Evolutionary conservation across 2,888 invertebrate genomes (phyloP).

Genomic region (Thysanoteuthis rhombus): DNA sequence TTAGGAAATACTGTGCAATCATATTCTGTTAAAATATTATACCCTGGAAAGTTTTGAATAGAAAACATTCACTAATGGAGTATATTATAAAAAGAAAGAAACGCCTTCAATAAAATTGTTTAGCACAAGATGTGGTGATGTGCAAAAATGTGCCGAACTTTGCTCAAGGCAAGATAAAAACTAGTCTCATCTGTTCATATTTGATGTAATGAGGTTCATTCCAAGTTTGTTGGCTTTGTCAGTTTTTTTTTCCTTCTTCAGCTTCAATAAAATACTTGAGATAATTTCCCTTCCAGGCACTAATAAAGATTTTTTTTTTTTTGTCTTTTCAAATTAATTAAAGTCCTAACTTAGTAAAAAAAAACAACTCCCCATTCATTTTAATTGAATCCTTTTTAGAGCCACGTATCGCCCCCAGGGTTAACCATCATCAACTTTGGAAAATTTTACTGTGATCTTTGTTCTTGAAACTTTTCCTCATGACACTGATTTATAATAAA

Average conservation of each 20-base stretch:
- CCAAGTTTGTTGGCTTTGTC: too few species aligned
- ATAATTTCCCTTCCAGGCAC: neutral
- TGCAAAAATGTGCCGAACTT: neutral
- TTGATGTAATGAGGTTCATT: too few species aligned
- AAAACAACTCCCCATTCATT: neutral
- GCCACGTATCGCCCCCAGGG: neutral
- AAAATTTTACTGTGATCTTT: neutral
- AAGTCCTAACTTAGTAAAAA: neutral
- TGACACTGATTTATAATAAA: neutral
- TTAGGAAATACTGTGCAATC: neutral
- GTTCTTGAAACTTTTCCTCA: neutral
- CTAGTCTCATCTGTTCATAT: neutral
- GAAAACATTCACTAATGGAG: neutral
- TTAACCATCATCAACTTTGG: neutral
- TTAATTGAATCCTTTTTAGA: slow-evolving; percentile 12
- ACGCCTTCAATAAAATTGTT: neutral
- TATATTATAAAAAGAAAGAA: neutral
- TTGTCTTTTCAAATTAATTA: neutral
- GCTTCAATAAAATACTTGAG: neutral
- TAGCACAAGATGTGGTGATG: neutral
- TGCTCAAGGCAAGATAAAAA: neutral
- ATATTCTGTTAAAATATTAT: neutral
- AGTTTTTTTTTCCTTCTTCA: neutral
- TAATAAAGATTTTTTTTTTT: neutral
- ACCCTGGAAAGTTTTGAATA: neutral